Base-by-base conservation (phyloP, 2,888 invertebrate genomes). In the Cheilosia variabilis region DNA sequence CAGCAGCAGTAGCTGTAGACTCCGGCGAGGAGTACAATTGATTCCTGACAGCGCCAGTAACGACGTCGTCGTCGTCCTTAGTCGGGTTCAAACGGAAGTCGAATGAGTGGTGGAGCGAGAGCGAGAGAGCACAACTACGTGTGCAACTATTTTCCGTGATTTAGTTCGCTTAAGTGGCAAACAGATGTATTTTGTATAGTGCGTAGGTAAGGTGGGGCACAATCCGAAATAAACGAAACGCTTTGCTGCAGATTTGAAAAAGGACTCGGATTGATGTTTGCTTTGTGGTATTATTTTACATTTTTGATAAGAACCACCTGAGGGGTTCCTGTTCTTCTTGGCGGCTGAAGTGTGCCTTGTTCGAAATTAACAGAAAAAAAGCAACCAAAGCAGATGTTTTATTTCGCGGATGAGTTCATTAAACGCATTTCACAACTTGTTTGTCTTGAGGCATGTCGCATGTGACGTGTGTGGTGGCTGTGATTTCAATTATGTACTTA, bases 301-400 rank as follows among this genome's bases (percentile, higher is more conserved):
- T 72, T 80, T 80, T 78, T 76, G 86, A 80, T 86, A 81, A 77
- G 80, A 86, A 81, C 76, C 86, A 86, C 81, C 86, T 81, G 81
- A 81, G 66, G 62, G 81, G 81, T 58, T 22, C 22, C 2, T n/a
- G 19, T 57, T n/a, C 41, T 15, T 65, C 37, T 66, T 41, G 58
- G 17, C 13, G 58, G 17, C 10, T 79, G 69, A 79, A 79, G 84
- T 81, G 86, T 80, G 86, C 76, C 81, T 65, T 43, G 43, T 57
- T 57, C 65, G 57, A 37, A 75, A 55, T 58, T 60, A n/a, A 13
- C 27, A 27, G 7, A 60, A n/a, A 41, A 55, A 41, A 66, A 79
- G 34, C 27, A 71, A 55, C 69, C 52, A 34, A 34, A 76, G 80
- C 86, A 86, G 86, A 80, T 86, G 86, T 76, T 86, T 76, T 66